A percentile compares a stretch with the other conserved stretches of the same genome.
Conservation (phyloP, 2,113 vertebrate genomes). For the Maccullochella peelii region DNA sequence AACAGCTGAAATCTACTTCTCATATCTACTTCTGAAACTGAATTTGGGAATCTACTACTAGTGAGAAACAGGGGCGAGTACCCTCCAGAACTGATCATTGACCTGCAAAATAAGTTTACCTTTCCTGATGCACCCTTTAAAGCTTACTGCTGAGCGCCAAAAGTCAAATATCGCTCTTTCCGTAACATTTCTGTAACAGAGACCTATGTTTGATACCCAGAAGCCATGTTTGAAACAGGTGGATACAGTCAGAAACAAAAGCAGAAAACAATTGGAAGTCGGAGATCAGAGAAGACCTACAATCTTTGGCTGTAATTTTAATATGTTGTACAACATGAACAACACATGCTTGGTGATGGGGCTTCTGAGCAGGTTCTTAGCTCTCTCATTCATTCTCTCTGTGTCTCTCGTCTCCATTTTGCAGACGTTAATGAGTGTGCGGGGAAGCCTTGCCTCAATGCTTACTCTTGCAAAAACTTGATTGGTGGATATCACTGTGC, state of each 20-base stretch:
- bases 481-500: slow-evolving; percentile 99
- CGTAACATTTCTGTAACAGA: background rate
- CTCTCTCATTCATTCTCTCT: slow-evolving; percentile 53
- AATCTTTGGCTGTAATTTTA: background rate
- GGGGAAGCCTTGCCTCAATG: slow-evolving; percentile 93
- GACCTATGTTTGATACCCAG: background rate
- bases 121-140: background rate
- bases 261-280: background rate
- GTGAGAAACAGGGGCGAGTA: too few species aligned
- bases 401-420: slow-evolving; percentile 73
- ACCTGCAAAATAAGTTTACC: background rate
- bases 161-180: background rate
- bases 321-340: background rate
- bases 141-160: too few species aligned
- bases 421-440: slow-evolving; percentile 98
- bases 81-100: background rate
- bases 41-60: too few species aligned
- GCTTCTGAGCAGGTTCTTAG: slow-evolving; percentile 68
- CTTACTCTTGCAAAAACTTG: slow-evolving; percentile 99
- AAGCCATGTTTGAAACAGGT: background rate
- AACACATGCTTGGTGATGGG: slow-evolving; percentile 75
- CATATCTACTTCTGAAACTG: background rate
- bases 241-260: background rate
- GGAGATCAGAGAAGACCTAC: background rate
- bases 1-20: background rate